Conservation (phyloP, 2,113 vertebrate species). For the Marmota flaviventris region DNA sequence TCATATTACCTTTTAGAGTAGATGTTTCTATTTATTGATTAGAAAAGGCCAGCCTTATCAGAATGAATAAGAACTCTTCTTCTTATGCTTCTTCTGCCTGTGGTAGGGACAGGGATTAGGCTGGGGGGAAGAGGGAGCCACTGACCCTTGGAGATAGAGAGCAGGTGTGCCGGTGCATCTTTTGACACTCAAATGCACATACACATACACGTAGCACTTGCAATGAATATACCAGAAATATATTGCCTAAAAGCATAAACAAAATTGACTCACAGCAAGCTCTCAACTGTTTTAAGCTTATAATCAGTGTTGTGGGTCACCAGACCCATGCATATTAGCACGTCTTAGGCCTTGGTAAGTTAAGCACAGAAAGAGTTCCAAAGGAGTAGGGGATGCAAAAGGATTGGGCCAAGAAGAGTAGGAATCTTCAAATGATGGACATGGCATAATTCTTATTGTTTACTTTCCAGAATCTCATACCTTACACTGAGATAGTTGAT, state of each 20-base stretch:
- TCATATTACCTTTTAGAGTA: background rate
- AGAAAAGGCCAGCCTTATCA: background rate
- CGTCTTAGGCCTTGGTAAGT: background rate
- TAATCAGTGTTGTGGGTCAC: background rate
- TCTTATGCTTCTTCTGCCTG: background rate
- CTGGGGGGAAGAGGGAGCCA: background rate
- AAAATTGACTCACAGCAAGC: background rate
- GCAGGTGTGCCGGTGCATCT: rapidly evolving
- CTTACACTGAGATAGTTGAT: background rate
- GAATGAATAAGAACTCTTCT: background rate
- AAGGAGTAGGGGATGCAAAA: background rate
- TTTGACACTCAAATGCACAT: background rate
- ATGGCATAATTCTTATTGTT: background rate
- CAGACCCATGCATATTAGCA: background rate
- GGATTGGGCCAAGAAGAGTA: background rate
- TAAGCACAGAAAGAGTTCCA: background rate
- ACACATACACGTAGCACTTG: background rate
- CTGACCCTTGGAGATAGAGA: too few species aligned
- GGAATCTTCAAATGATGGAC: background rate
- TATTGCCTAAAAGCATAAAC: background rate
- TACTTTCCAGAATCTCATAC: background rate
- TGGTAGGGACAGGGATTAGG: background rate
- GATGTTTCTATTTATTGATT: background rate
- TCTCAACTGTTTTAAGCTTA: background rate
- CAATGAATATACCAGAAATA: background rate